These are phyloP conservation scores for Neotragus pygmaeus DNA, from an alignment of 2,113 vertebrate species.

Conservation along the genomic window DNA sequence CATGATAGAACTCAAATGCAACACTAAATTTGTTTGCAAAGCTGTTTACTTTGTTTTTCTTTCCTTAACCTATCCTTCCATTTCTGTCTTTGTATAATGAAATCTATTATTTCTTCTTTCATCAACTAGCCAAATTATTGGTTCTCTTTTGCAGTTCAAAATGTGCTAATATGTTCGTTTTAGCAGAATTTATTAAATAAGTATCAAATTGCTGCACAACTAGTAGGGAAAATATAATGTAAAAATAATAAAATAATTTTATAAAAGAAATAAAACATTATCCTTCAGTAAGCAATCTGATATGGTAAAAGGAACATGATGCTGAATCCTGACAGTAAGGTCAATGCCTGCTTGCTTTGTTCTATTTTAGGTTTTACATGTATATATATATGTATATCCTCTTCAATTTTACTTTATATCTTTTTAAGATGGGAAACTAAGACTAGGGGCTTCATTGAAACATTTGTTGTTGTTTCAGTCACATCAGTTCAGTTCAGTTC, in stretches of 20 bases:
- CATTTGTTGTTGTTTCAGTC: background rate
- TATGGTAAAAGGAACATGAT: background rate
- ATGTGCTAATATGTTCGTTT: slow-evolving; percentile 19
- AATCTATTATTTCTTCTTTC: slow-evolving; percentile 49
- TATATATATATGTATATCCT: background rate
- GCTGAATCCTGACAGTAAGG: background rate
- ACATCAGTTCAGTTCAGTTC: background rate
- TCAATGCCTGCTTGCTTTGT: background rate
- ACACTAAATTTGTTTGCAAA: slow-evolving; percentile 69
- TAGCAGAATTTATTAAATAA: slow-evolving; percentile 3
- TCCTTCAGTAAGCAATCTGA: background rate
- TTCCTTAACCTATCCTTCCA: slow-evolving; percentile 13
- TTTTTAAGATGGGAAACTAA: background rate
- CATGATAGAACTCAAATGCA: slow-evolving; percentile 43
- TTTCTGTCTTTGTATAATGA: slow-evolving; percentile 12
- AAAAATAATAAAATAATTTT: slow-evolving; percentile 10
- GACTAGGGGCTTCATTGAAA: background rate
- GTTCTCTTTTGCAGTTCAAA: background rate
- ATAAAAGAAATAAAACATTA: background rate
- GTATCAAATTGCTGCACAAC: background rate
- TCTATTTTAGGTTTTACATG: background rate
- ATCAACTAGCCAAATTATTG: slow-evolving; percentile 33
- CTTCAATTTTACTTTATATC: background rate
- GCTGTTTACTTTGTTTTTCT: slow-evolving; percentile 17
- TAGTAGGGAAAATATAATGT: background rate